Evolutionary conservation across 2,113 vertebrate genomes (phyloP).

Genomic region (Chrysochloris asiatica): DNA sequence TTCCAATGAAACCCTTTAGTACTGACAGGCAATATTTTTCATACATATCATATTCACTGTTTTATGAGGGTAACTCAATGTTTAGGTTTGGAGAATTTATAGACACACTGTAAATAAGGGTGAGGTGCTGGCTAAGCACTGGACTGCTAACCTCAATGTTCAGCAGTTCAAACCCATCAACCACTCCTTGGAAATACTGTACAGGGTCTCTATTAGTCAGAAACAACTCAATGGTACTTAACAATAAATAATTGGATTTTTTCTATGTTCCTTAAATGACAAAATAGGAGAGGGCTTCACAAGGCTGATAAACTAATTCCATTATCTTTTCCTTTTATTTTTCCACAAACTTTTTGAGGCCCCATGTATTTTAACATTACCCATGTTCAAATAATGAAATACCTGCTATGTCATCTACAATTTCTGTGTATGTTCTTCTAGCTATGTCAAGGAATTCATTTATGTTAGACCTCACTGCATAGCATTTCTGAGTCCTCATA

Average conservation of each 20-base stretch:
- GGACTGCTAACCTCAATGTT: no score
- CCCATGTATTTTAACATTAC: background rate
- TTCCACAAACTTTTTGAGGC: no score
- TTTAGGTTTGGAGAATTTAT: background rate
- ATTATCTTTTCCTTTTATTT: no score
- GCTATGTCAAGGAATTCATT: constrained; percentile 97
- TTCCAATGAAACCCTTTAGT: background rate
- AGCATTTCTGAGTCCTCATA: constrained; percentile 98
- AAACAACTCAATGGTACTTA: no score
- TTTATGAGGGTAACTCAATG: background rate
- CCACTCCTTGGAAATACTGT: no score
- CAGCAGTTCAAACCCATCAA: no score
- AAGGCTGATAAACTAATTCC: no score
- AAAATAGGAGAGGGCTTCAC: background rate
- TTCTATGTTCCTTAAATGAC: background rate
- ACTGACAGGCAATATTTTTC: constrained; percentile 4
- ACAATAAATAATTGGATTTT: background rate
- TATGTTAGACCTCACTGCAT: constrained; percentile 95
- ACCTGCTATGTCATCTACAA: constrained; percentile 98
- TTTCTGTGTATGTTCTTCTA: constrained; percentile 95
- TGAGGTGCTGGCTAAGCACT: no score
- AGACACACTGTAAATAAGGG: background rate
- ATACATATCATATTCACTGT: background rate
- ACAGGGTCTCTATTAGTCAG: no score
- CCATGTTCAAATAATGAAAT: constrained; percentile 61